phyloP scores from a whole-genome alignment of 1,140 invertebrate genomes.

The Dendrolimus punctatus region DNA sequence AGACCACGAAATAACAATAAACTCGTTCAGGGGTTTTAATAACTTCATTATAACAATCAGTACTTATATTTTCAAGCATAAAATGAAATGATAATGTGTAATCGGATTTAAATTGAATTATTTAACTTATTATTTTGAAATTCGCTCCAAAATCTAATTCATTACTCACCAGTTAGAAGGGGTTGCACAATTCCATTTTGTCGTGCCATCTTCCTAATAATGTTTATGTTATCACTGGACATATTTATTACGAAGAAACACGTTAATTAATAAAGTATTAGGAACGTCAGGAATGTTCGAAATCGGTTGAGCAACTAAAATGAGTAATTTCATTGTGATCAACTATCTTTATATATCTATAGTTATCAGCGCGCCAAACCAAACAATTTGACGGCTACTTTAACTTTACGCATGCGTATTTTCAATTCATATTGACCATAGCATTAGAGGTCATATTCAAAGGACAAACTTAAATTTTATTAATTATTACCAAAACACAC shows the following conservation, averaged over 20 bases:
- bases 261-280: constrained; percentile 14
- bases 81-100: too few relatives aligned
- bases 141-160: constrained; percentile 35
- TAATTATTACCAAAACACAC: neutral
- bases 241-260: constrained; percentile 45
- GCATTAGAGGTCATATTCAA: constrained; percentile 38
- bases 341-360: constrained; percentile 18
- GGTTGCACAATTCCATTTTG: constrained; percentile 89
- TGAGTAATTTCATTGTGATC: constrained; percentile 60
- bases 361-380: constrained; percentile 65
- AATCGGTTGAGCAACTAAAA: constrained; percentile 53
- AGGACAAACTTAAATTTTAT: constrained; percentile 28
- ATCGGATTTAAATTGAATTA: too few relatives aligned
- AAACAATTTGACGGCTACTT: constrained; percentile 41
- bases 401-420: constrained; percentile 52
- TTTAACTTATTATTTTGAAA: constrained; percentile 20
- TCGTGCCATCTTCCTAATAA: constrained; percentile 51
- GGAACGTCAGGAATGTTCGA: constrained; percentile 42
- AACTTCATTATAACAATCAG: too few relatives aligned
- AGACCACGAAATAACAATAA: too few relatives aligned
- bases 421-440: constrained; percentile 37
- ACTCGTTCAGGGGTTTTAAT: too few relatives aligned
- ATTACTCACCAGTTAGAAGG: constrained; percentile 78
- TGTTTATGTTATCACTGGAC: constrained; percentile 45
- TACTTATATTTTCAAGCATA: too few relatives aligned